Percentiles rank a stretch among this genome's conserved stretches.
Conservation (phyloP, 2,113 vertebrate species). For the Myotis yumanensis region DNA sequence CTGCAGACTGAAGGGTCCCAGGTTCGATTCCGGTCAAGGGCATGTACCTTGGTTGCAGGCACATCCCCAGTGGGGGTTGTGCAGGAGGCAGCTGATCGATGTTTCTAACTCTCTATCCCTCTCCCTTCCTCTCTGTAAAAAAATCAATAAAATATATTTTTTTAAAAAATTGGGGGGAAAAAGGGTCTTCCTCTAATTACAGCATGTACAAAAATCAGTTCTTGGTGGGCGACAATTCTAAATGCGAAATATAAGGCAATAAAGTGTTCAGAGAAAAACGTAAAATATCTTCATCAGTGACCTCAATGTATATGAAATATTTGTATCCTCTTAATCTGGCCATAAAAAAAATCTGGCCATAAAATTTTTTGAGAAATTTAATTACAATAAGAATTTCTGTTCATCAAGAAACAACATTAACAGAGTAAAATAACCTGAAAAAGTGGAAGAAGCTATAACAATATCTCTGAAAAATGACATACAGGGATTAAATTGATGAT, state of each 20-base stretch:
- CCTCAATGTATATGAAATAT: constrained; percentile 14
- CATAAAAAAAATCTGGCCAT: neutral
- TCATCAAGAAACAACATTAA: constrained; percentile 12
- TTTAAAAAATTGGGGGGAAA: too few species aligned
- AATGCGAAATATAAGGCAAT: constrained; percentile 25
- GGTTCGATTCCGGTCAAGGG: too few species aligned
- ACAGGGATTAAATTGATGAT: neutral
- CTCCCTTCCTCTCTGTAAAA: too few species aligned
- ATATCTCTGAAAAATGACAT: neutral
- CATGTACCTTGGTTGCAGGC: too few species aligned
- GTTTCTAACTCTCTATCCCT: too few species aligned
- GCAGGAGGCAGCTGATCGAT: too few species aligned
- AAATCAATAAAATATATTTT: too few species aligned
- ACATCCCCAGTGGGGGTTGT: too few species aligned
- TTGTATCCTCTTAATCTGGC: neutral
- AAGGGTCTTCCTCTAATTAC: neutral
- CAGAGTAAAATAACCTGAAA: neutral
- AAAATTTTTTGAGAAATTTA: neutral
- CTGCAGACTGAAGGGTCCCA: too few species aligned
- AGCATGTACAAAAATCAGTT: neutral
- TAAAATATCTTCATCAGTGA: neutral
- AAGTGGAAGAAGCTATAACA: neutral
- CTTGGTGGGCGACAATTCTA: neutral
- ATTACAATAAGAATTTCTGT: constrained; percentile 35
- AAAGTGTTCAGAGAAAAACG: constrained; percentile 37